phyloP scores from a whole-genome alignment of 2,797 vertebrate species.

The Picus viridis region DNA sequence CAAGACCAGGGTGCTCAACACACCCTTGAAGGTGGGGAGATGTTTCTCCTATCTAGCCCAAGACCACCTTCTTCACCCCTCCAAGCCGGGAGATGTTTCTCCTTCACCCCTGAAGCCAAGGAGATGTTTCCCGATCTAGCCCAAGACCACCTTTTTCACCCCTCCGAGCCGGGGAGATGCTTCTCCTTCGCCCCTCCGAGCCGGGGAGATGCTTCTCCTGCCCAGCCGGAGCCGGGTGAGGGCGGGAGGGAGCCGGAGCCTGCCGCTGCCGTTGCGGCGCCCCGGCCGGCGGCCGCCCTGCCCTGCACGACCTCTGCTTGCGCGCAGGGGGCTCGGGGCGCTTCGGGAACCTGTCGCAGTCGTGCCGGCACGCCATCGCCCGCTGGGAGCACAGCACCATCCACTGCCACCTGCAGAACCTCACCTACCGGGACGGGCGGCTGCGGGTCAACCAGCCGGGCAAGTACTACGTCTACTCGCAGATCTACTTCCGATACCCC shows the following conservation, averaged over 20 bases:
- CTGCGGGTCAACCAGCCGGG: conserved; percentile 87
- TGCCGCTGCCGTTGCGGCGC: too few species aligned
- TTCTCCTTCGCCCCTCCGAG: too few species aligned
- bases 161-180: too few species aligned
- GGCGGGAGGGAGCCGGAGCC: too few species aligned
- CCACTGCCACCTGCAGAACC: conserved; percentile 88
- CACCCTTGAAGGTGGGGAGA: neutral
- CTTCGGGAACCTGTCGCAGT: conserved; percentile 83
- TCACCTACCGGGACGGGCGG: conserved; percentile 84
- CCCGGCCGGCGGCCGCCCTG: too few species aligned
- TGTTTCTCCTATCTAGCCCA: neutral
- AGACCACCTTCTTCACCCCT: neutral
- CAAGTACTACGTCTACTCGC: conserved; percentile 90
- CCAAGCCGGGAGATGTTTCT: too few species aligned
- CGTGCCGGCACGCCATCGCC: conserved; percentile 86
- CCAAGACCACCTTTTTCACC: too few species aligned
- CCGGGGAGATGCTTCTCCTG: too few species aligned
- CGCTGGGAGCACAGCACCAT: conserved; percentile 86
- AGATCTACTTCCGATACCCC: conserved; percentile 91
- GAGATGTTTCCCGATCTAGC: too few species aligned
- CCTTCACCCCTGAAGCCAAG: too few species aligned
- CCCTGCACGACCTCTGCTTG: neutral
- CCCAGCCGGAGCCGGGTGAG: too few species aligned
- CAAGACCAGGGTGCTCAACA: neutral
- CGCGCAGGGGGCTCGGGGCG: neutral